These are phyloP conservation scores for Leptarthrus brevirostris DNA, from an alignment of 2,888 invertebrate species.

Conservation along the genomic window DNA sequence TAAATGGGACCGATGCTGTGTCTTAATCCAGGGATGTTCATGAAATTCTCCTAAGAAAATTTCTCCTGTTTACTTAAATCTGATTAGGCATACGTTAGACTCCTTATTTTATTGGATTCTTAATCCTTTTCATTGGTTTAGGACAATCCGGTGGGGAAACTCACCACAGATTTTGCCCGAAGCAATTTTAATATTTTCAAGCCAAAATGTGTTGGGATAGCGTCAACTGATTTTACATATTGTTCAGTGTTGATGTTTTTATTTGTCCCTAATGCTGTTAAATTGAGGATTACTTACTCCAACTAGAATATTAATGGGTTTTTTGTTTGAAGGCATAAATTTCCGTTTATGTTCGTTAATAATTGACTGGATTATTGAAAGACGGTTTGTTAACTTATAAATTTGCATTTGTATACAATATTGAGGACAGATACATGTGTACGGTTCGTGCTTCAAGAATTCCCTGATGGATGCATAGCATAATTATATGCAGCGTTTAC, in stretches of 20 bases:
- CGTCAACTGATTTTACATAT: background rate
- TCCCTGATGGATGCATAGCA: no score
- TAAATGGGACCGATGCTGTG: background rate
- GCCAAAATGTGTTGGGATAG: background rate
- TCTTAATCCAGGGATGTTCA: constrained; percentile 1
- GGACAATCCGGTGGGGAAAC: background rate
- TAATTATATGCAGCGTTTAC: no score
- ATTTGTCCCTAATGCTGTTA: background rate
- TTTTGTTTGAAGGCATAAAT: no score
- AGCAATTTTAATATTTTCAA: constrained; percentile 23
- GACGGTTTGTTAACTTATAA: no score
- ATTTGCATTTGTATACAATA: no score
- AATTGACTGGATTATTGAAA: no score
- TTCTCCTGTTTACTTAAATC: constrained; percentile 25
- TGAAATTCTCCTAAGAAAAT: constrained; percentile 18
- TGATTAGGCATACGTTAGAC: constrained; percentile 38
- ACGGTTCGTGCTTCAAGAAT: no score
- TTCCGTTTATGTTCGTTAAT: no score
- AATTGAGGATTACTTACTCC: constrained; percentile 12
- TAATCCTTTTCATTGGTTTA: constrained; percentile 25
- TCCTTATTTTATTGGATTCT: constrained; percentile 39
- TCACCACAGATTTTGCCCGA: background rate
- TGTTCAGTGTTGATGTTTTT: constrained; percentile 24
- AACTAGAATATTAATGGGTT: constrained; percentile 1
- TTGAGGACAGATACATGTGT: no score